Percentiles rank a stretch among this genome's conserved stretches.
These are phyloP conservation scores for Podarcis siculus DNA, from an alignment of 2,797 vertebrate genomes.

Conservation along the genomic window DNA sequence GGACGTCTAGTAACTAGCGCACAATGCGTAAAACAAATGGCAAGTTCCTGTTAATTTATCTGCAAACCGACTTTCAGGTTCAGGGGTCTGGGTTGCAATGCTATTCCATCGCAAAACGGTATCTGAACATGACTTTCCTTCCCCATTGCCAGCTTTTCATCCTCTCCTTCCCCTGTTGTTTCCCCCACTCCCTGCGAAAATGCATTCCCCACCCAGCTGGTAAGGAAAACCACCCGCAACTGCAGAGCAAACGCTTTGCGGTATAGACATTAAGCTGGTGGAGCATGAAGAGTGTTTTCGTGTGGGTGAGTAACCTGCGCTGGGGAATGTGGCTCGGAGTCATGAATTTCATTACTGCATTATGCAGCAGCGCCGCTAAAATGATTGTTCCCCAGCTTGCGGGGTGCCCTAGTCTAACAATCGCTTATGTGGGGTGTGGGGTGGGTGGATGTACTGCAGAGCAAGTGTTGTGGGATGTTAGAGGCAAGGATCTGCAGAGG, in stretches of 20 bases:
- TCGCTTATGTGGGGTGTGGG: not conserved
- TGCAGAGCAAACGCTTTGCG: not conserved
- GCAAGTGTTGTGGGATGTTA: not conserved
- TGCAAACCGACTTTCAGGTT: too few relatives aligned
- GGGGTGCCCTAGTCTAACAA: not conserved
- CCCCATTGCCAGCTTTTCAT: too few relatives aligned
- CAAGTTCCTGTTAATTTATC: too few relatives aligned
- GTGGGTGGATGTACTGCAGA: not conserved
- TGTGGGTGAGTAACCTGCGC: constrained; percentile 11
- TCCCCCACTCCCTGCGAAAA: not conserved
- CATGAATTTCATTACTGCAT: not conserved
- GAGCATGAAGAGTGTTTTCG: not conserved
- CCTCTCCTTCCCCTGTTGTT: too few relatives aligned
- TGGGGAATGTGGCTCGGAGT: not conserved
- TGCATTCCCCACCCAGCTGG: constrained; percentile 22
- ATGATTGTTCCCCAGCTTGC: not conserved
- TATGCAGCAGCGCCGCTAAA: not conserved
- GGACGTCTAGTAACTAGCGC: too few relatives aligned
- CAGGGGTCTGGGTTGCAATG: too few relatives aligned
- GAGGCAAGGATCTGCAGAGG: not conserved
- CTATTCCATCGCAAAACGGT: too few relatives aligned
- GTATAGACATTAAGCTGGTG: constrained; percentile 32
- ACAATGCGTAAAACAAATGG: too few relatives aligned
- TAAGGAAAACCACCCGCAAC: constrained; percentile 17
- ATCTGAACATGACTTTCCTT: too few relatives aligned